Evolutionary conservation across 1,140 invertebrate species (phyloP).

Genomic region (Pogonus chalceus): DNA sequence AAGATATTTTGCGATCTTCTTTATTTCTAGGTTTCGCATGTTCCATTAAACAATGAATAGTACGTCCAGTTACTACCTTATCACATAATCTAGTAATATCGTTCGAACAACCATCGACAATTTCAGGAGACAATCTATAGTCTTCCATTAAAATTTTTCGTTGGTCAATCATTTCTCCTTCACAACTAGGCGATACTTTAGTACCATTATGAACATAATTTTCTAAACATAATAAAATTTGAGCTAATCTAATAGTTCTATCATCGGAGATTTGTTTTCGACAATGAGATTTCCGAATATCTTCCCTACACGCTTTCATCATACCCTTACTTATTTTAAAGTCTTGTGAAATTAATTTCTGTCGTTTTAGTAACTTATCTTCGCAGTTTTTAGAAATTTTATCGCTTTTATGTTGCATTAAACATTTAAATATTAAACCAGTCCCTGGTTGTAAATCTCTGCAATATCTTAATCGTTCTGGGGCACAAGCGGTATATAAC

Average conservation of each 20-base stretch:
- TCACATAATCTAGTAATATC: conserved; percentile 72
- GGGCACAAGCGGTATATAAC: conserved; percentile 79
- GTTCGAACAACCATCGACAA: conserved; percentile 77
- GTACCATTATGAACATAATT: conserved; percentile 67
- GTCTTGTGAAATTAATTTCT: conserved; percentile 82
- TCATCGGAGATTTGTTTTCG: conserved; percentile 65
- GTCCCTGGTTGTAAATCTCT: conserved; percentile 52
- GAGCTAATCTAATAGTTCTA: conserved; percentile 74
- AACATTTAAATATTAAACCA: conserved; percentile 84
- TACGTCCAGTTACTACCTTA: conserved; percentile 61
- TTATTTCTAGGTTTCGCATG: conserved; percentile 59
- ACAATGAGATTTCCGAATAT: conserved; percentile 76
- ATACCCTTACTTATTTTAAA: conserved; percentile 84
- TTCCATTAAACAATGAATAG: conserved; percentile 94
- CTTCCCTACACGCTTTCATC: conserved; percentile 77
- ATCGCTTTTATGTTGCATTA: conserved; percentile 77
- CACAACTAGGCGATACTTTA: conserved; percentile 63
- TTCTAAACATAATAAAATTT: conserved; percentile 89
- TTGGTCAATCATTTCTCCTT: conserved; percentile 82
- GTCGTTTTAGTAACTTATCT: conserved; percentile 72
- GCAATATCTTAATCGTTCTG: conserved; percentile 70
- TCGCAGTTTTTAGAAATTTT: conserved; percentile 63
- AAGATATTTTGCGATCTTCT: conserved; percentile 48
- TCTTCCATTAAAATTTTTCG: conserved; percentile 86
- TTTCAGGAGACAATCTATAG: conserved; percentile 82